Evolutionary conservation across 2,797 vertebrate species (phyloP).

Genomic region (Epinephelus coioides): DNA sequence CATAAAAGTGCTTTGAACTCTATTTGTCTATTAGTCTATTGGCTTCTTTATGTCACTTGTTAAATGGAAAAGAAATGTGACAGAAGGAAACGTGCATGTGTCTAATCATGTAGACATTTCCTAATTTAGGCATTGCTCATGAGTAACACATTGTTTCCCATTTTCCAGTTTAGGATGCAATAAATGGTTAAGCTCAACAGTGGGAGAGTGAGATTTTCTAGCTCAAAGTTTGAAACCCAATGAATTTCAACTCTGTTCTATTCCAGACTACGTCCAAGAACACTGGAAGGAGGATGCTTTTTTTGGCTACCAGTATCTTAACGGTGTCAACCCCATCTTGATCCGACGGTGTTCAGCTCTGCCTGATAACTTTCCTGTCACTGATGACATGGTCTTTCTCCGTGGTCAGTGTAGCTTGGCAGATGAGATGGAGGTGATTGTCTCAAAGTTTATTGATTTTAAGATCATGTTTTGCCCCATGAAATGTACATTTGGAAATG

Average conservation of each 20-base stretch:
- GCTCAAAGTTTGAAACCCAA: not conserved
- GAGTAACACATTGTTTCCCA: not conserved
- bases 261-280: slow-evolving; percentile 64
- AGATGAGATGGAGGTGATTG: slow-evolving; percentile 71
- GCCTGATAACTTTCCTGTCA: slow-evolving; percentile 70
- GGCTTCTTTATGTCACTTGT: not conserved
- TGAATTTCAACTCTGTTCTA: not conserved
- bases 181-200: not conserved
- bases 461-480: not conserved
- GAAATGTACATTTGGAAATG: not conserved
- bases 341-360: slow-evolving; percentile 64
- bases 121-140: not conserved
- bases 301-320: slow-evolving; percentile 80
- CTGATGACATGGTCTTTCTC: slow-evolving; percentile 54
- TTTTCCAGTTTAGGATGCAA: not conserved
- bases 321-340: slow-evolving; percentile 77
- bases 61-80: not conserved
- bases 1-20: not conserved
- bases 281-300: slow-evolving; percentile 77
- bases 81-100: not conserved
- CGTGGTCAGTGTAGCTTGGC: slow-evolving; percentile 1
- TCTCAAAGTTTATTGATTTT: not conserved
- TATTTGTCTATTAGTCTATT: not conserved
- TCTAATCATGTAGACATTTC: not conserved
- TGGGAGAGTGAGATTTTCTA: not conserved